phyloP scores from a whole-genome alignment of 2,888 invertebrate genomes.

The Athalia cordata region DNA sequence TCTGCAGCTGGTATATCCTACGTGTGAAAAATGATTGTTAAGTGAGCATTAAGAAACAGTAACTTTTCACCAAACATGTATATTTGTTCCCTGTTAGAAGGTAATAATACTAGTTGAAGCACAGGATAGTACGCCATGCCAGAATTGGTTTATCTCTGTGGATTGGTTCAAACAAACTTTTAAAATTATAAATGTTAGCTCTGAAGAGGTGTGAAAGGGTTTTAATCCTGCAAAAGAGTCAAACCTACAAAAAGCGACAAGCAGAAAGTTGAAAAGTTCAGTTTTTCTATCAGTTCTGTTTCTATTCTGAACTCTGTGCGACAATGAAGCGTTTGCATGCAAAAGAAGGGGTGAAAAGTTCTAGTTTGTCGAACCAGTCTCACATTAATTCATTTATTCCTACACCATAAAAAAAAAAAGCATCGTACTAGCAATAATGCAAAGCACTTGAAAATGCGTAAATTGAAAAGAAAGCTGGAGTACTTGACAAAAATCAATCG shows the following conservation, averaged over 20 bases:
- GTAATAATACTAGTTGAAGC: slow-evolving; percentile 43
- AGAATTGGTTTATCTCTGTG: slow-evolving; percentile 55
- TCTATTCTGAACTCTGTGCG: not conserved
- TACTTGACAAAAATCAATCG: slow-evolving; percentile 30
- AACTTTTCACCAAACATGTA: slow-evolving; percentile 28
- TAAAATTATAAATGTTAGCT: slow-evolving; percentile 3
- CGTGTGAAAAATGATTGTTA: slow-evolving; percentile 48
- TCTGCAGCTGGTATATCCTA: slow-evolving; percentile 86
- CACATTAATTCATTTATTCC: slow-evolving; percentile 17
- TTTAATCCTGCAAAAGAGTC: not conserved
- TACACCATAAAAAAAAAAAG: not conserved
- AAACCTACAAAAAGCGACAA: not conserved
- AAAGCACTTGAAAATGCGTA: not conserved
- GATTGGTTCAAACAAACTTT: slow-evolving; percentile 38
- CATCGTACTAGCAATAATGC: not conserved
- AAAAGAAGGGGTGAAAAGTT: slow-evolving; percentile 8
- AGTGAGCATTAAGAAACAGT: slow-evolving; percentile 26
- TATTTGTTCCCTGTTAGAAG: slow-evolving; percentile 50
- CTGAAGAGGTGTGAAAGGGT: not conserved
- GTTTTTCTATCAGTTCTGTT: not conserved
- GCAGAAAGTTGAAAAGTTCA: not conserved
- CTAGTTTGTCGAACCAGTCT: slow-evolving; percentile 32
- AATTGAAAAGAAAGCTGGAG: not conserved
- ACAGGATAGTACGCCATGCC: slow-evolving; percentile 68
- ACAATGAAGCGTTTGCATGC: not conserved